A percentile compares a stretch with the other conserved stretches of the same genome.
Conservation (phyloP, 2,888 invertebrate species). For the Apomyelois bistriatella region DNA sequence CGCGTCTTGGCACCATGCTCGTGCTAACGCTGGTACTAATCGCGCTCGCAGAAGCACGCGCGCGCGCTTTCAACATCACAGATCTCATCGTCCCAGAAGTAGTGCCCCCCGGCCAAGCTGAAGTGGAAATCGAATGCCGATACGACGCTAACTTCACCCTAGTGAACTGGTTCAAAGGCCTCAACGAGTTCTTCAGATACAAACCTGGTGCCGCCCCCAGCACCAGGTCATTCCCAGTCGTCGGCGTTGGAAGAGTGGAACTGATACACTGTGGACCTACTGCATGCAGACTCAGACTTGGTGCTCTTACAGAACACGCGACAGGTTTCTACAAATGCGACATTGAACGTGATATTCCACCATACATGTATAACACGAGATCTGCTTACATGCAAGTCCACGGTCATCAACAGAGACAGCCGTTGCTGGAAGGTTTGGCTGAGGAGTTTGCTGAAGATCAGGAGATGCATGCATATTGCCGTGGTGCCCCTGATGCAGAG, state of each 20-base stretch:
- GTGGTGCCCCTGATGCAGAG: conserved; percentile 51
- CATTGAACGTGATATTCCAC: conserved; percentile 59
- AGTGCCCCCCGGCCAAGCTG: conserved; percentile 47
- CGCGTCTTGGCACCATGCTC: conserved; percentile 61
- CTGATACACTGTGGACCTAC: conserved; percentile 58
- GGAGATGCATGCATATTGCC: conserved; percentile 58
- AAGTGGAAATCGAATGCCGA: conserved; percentile 62
- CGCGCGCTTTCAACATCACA: conserved; percentile 59
- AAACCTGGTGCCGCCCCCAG: conserved; percentile 59
- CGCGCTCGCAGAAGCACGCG: conserved; percentile 28
- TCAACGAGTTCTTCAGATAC: conserved; percentile 66
- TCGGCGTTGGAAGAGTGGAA: conserved; percentile 60
- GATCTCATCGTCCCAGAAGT: conserved; percentile 52
- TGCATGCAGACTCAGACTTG: conserved; percentile 54
- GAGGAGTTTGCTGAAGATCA: conserved; percentile 57
- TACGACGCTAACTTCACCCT: conserved; percentile 71
- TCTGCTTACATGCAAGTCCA: conserved; percentile 60
- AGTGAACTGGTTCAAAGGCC: conserved; percentile 68
- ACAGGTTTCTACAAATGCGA: conserved; percentile 66
- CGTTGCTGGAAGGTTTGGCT: conserved; percentile 56
- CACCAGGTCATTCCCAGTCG: conserved; percentile 54
- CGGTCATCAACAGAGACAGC: conserved; percentile 49
- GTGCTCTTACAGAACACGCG: conserved; percentile 58
- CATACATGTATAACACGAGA: conserved; percentile 55
- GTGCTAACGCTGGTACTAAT: conserved; percentile 37